Conservation (phyloP, 2,888 invertebrate genomes). For the Tenthredo amoena region DNA sequence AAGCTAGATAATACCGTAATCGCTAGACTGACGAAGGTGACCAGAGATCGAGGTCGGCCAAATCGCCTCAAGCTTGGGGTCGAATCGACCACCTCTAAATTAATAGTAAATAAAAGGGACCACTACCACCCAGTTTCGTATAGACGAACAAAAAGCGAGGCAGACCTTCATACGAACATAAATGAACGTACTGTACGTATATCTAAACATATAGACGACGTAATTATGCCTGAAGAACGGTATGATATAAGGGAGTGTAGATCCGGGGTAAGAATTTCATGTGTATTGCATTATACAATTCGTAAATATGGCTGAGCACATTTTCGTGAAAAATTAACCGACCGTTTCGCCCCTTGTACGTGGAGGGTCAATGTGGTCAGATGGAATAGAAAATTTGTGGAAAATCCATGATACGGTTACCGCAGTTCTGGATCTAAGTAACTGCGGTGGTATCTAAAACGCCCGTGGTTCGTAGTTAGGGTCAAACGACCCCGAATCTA, state of each 20-base stretch:
- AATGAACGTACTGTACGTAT: too few relatives aligned
- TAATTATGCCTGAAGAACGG: background rate
- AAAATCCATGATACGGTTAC: background rate
- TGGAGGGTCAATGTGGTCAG: constrained; percentile 10
- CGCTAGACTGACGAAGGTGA: constrained; percentile 21
- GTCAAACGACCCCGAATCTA: background rate
- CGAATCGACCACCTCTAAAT: constrained; percentile 1
- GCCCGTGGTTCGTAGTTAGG: background rate
- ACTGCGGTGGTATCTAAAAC: background rate
- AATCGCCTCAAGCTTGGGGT: background rate
- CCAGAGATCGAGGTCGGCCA: constrained; percentile 13
- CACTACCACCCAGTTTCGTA: background rate
- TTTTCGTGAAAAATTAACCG: background rate
- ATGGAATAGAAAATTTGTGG: background rate
- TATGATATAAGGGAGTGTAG: background rate
- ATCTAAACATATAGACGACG: background rate
- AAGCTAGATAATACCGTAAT: constrained; percentile 23
- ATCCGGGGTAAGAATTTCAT: background rate
- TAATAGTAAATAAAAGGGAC: background rate
- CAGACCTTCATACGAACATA: too few relatives aligned
- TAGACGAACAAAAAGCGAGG: background rate
- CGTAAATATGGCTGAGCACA: background rate
- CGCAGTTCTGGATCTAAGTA: background rate
- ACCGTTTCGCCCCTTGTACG: constrained; percentile 11
- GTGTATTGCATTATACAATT: background rate